These are phyloP conservation scores for Isaurus tuberculatus DNA, from an alignment of 92 coral and sea anemone species.

Conservation along the genomic window DNA sequence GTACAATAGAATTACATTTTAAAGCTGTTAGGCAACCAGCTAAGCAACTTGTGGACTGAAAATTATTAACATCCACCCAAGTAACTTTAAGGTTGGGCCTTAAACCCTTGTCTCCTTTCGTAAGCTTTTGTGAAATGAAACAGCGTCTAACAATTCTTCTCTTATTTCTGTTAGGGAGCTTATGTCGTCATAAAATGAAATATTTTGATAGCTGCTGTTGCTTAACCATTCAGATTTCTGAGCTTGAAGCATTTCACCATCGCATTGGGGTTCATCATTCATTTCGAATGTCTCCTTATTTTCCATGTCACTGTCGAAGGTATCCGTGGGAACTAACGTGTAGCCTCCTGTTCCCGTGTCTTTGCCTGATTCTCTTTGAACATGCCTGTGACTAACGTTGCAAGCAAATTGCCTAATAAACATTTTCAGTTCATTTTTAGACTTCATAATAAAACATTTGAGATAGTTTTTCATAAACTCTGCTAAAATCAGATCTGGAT, in stretches of 20 bases:
- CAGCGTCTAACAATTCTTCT: slow-evolving; percentile 14
- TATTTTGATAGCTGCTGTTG: not conserved
- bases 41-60: no score
- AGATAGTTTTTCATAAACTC: slow-evolving; percentile 33
- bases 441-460: not conserved
- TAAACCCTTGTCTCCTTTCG: not conserved
- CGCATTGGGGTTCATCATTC: not conserved
- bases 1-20: no score
- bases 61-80: no score
- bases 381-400: not conserved
- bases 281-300: not conserved
- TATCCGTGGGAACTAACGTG: not conserved
- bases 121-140: not conserved
- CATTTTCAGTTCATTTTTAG: not conserved
- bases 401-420: not conserved
- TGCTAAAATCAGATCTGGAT: slow-evolving; percentile 28
- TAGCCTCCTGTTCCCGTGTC: not conserved
- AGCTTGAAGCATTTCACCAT: not conserved
- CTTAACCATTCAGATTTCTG: not conserved
- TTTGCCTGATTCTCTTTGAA: not conserved
- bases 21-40: no score
- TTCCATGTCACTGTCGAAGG: not conserved
- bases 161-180: slow-evolving; percentile 2
- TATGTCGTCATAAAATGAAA: not conserved
- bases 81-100: no score